These are phyloP conservation scores for Drosophila nannoptera DNA, from an alignment of 1,140 invertebrate species.

Conservation along the genomic window DNA sequence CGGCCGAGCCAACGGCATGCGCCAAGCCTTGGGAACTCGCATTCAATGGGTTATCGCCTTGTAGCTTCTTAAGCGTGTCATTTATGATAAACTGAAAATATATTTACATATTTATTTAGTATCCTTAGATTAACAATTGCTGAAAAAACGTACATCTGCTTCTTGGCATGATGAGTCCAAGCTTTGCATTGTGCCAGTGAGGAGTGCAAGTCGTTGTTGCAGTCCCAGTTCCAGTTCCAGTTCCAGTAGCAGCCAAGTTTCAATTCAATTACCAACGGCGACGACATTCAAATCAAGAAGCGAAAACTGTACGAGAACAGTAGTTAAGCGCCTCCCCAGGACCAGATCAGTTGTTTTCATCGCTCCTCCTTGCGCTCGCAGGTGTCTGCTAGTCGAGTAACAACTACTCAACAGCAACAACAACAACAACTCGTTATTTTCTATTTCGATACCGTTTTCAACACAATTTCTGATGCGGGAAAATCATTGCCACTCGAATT, in stretches of 20 bases:
- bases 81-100: constrained; percentile 75
- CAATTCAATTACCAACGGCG: constrained; percentile 62
- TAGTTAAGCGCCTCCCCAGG: constrained; percentile 48
- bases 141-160: constrained; percentile 81
- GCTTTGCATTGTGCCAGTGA: constrained; percentile 82
- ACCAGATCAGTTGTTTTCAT: constrained; percentile 55
- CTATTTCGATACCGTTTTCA: constrained; percentile 51
- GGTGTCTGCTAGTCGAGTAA: constrained; percentile 63
- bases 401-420: constrained; percentile 51
- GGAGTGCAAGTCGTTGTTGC: constrained; percentile 17
- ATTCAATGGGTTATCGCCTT: constrained; percentile 65
- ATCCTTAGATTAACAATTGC: neutral
- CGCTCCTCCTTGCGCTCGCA: constrained; percentile 63
- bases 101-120: neutral
- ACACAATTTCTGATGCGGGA: constrained; percentile 14
- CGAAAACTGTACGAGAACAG: constrained; percentile 42
- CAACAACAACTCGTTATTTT: constrained; percentile 39
- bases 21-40: constrained; percentile 56
- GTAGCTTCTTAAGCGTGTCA: constrained; percentile 78
- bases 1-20: constrained; percentile 53
- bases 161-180: constrained; percentile 83
- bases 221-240: constrained; percentile 28
- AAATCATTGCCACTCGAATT: constrained; percentile 36
- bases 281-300: constrained; percentile 68
- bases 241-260: constrained; percentile 77